These are phyloP conservation scores for Coboldia fuscipes DNA, from an alignment of 1,140 invertebrate species.

Conservation along the genomic window DNA sequence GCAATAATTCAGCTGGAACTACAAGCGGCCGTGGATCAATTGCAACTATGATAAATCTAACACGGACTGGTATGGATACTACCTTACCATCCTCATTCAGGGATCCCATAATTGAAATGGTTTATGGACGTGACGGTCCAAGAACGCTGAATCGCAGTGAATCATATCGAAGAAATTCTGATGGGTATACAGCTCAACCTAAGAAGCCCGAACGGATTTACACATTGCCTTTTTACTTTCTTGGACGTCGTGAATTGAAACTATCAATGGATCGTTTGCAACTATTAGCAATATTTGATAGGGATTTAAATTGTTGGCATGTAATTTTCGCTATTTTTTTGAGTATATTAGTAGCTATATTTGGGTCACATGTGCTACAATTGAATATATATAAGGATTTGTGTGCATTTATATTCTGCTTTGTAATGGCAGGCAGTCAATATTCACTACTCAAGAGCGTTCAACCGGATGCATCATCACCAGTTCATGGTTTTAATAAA, in stretches of 20 bases:
- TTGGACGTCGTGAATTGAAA: slow-evolving; percentile 34
- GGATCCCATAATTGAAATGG: too few relatives aligned
- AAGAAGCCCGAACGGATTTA: slow-evolving; percentile 62
- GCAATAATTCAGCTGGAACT: too few relatives aligned
- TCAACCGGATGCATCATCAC: slow-evolving; percentile 94
- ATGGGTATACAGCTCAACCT: too few relatives aligned
- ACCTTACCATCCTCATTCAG: too few relatives aligned
- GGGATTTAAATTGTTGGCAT: slow-evolving; percentile 70
- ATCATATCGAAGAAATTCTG: too few relatives aligned
- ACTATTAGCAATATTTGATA: slow-evolving; percentile 78
- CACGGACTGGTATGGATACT: too few relatives aligned
- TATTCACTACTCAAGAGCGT: slow-evolving; percentile 97
- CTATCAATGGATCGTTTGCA: slow-evolving; percentile 80
- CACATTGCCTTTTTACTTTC: slow-evolving; percentile 54
- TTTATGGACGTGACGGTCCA: too few relatives aligned
- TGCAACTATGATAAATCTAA: too few relatives aligned
- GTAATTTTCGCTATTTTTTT: slow-evolving; percentile 66
- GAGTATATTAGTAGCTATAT: slow-evolving; percentile 62
- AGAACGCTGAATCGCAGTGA: too few relatives aligned
- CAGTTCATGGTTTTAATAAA: slow-evolving; percentile 94
- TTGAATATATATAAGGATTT: slow-evolving; percentile 79
- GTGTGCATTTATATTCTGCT: slow-evolving; percentile 85
- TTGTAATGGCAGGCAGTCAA: slow-evolving; percentile 90
- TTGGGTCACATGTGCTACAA: slow-evolving; percentile 68
- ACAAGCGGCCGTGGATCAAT: too few relatives aligned